Conservation (phyloP, 2,888 invertebrate genomes). For the Cheilosia pagana region DNA sequence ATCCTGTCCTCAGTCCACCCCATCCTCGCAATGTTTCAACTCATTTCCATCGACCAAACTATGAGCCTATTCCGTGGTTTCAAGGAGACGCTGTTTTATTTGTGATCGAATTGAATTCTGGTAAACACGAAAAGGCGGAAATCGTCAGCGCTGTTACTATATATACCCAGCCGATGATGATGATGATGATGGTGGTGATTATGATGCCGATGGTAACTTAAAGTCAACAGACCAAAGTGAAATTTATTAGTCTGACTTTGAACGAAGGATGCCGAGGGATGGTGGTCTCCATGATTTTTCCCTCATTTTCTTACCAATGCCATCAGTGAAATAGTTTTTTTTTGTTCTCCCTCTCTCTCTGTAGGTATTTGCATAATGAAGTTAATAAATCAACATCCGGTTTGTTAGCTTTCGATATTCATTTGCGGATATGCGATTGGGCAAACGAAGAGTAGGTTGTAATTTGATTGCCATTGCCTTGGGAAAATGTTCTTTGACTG, state of each 20-base stretch:
- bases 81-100: slow-evolving; percentile 14
- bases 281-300: slow-evolving; percentile 8
- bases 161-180: slow-evolving; percentile 7
- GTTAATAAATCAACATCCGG: slow-evolving; percentile 48
- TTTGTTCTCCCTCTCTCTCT: background rate
- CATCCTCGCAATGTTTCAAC: slow-evolving; percentile 15
- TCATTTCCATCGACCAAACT: slow-evolving; percentile 3
- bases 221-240: slow-evolving; percentile 50
- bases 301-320: slow-evolving; percentile 1
- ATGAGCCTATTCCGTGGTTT: slow-evolving; percentile 33
- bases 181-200: background rate
- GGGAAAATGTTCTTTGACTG: background rate
- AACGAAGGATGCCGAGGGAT: slow-evolving; percentile 3
- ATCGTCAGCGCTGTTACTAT: slow-evolving; percentile 15
- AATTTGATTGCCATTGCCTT: background rate
- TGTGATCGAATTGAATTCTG: slow-evolving; percentile 58
- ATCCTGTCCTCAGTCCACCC: slow-evolving; percentile 1
- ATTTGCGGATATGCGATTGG: slow-evolving; percentile 12
- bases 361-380: slow-evolving; percentile 24
- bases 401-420: slow-evolving; percentile 20
- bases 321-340: background rate
- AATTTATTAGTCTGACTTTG: slow-evolving; percentile 34
- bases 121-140: slow-evolving; percentile 44
- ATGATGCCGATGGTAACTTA: slow-evolving; percentile 58
- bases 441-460: background rate